These are phyloP conservation scores for Tapirus terrestris DNA, from an alignment of 2,113 vertebrate genomes.

Conservation along the genomic window DNA sequence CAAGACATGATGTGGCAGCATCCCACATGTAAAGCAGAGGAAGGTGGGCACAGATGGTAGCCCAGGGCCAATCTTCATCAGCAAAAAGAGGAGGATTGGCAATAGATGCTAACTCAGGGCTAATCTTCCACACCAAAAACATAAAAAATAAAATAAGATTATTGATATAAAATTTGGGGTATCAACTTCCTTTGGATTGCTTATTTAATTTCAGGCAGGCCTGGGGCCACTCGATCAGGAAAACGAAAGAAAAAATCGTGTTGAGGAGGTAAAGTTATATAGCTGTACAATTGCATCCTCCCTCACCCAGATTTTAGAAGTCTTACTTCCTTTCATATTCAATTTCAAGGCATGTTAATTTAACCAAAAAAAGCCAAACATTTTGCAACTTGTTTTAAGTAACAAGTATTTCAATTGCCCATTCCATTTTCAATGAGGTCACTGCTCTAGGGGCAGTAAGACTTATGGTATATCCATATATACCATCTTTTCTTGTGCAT, in stretches of 20 bases:
- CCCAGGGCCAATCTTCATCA: too few species aligned
- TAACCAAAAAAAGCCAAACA: neutral
- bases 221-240: neutral
- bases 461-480: neutral
- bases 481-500: neutral
- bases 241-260: neutral
- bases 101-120: too few species aligned
- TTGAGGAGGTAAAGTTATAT: neutral
- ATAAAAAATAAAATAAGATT: neutral
- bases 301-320: neutral
- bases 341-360: neutral
- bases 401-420: neutral
- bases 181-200: neutral
- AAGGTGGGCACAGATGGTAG: too few species aligned
- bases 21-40: too few species aligned
- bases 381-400: neutral
- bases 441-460: neutral
- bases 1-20: too few species aligned
- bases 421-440: neutral
- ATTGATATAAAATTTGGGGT: neutral
- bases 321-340: neutral
- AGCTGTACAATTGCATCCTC: neutral
- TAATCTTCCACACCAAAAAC: too few species aligned
- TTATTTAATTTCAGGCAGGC: neutral
- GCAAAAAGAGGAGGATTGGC: too few species aligned